Base-by-base conservation (phyloP, 92 coral and sea anemone species). In the Phenganax stokvisi region DNA sequence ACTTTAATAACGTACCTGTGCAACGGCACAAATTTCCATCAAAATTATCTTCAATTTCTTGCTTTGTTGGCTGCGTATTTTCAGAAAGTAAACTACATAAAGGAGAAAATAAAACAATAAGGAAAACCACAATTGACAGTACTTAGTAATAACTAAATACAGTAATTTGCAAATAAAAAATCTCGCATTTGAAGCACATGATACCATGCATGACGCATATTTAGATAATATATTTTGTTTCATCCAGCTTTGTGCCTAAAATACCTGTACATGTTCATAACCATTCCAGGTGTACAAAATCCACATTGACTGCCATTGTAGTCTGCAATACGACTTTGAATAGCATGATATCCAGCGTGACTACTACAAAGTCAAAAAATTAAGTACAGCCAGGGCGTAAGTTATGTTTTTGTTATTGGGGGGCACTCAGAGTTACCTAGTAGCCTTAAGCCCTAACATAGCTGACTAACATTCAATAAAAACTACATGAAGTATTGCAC, bases 301-400 rank as follows among this genome's bases (percentile, higher is more conserved):
- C 97, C 97, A 89, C 97, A 92, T 72, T 92, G 97, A 75, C 97
- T 92, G 56, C 97, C 97, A 84, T 92, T 92, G 60, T 92, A 89
- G 51, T 89, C 90, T 27, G 96, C 97, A 29, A 92, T 86, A 59
- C 97, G 91, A 76, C 90, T 89, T 84, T 92, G 97, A 67, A 92
- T 84, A 5, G 96, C 92, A 84, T 92, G 96, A 81, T 87, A 90
- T 53, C 97, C 96, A 52, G 85, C 83, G 27, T 81, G 87, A 61
- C 90, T 86, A 81, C 97, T 92, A 70, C n/a, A 84, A 77, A 28
- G 54, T 6, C 51, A 64, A 54, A 72, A 27, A 20, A 20, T 20
- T 20, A 20, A 20, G 25, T 20, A 20, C 25, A 20, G 25, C 25
- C 25, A 20, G 25, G 25, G 25, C 25, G 25, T 20, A 20, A 20